phyloP scores from a whole-genome alignment of 2,797 vertebrate genomes.

The Salmo trutta region DNA sequence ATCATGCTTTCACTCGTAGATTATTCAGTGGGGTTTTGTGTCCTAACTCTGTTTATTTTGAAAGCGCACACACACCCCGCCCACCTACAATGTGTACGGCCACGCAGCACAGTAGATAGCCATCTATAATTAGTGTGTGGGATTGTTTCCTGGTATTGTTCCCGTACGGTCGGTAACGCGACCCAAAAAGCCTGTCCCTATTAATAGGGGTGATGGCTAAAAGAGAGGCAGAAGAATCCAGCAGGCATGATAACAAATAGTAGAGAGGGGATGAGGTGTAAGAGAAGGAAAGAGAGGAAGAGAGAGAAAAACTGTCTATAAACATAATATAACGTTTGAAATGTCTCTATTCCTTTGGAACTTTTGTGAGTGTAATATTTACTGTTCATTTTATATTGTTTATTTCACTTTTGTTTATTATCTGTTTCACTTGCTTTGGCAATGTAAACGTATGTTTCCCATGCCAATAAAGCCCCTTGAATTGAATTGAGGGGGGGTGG shows the following conservation, averaged over 20 bases:
- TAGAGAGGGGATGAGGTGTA: constrained; percentile 15
- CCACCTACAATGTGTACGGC: constrained; percentile 2
- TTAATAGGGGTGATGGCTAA: constrained; percentile 56
- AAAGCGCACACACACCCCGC: neutral
- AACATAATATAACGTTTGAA: too few species aligned
- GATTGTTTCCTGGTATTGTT: constrained; percentile 76
- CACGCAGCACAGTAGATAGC: constrained; percentile 14
- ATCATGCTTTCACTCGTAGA: neutral
- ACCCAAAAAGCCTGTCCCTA: constrained; percentile 60
- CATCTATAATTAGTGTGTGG: constrained; percentile 61
- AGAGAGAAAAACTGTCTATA: constrained; percentile 6
- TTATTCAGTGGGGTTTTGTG: neutral
- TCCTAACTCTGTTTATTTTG: neutral
- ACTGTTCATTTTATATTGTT: too few species aligned
- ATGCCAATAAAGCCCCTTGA: neutral
- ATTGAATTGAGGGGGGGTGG: neutral
- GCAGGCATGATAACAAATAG: constrained; percentile 22
- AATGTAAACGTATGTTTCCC: too few species aligned
- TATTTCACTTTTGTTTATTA: too few species aligned
- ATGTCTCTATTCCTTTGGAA: too few species aligned
- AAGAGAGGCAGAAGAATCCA: constrained; percentile 46
- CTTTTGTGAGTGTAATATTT: too few species aligned
- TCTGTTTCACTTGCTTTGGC: too few species aligned
- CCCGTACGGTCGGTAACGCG: constrained; percentile 57
- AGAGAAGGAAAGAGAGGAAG: constrained; percentile 1